A percentile compares a stretch with the other conserved stretches of the same genome.
Evolutionary conservation across 2,797 vertebrate genomes (phyloP).

Genomic region (Momotus momota): DNA sequence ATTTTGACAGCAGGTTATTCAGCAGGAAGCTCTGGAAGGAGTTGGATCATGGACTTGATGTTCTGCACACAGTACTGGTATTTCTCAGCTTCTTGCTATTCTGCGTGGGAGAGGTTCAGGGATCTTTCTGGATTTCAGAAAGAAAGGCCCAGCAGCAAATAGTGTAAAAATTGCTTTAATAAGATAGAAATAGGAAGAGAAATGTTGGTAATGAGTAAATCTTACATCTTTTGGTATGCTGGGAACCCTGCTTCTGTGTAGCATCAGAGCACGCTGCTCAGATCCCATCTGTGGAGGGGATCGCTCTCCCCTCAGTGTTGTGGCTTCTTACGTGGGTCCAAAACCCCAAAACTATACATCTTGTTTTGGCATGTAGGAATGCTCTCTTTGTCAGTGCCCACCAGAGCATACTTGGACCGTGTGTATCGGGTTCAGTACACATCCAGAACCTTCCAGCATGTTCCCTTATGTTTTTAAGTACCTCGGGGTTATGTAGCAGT

Average conservation of each 20-base stretch:
- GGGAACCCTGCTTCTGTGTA: not conserved
- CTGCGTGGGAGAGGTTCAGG: not conserved
- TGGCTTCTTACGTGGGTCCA: not conserved
- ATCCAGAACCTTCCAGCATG: not conserved
- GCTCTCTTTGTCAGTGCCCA: not conserved
- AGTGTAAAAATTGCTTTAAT: not conserved
- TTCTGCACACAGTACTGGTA: not conserved
- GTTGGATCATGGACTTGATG: not conserved
- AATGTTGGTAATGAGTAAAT: not conserved
- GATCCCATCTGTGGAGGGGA: not conserved
- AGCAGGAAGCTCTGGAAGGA: not conserved
- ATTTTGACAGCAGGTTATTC: not conserved
- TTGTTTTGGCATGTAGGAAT: not conserved
- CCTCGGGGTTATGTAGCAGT: not conserved
- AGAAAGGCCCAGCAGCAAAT: not conserved
- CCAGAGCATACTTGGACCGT: not conserved
- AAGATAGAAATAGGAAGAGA: not conserved
- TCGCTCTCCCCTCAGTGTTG: not conserved
- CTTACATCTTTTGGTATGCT: not conserved
- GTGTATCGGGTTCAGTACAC: not conserved
- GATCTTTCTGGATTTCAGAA: not conserved
- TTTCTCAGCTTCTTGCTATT: not conserved
- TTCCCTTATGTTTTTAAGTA: not conserved
- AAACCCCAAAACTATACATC: not conserved
- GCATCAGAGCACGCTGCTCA: accelerated